Base-by-base conservation (phyloP, 2,797 vertebrate species). In the Sebastes oblongus region DNA sequence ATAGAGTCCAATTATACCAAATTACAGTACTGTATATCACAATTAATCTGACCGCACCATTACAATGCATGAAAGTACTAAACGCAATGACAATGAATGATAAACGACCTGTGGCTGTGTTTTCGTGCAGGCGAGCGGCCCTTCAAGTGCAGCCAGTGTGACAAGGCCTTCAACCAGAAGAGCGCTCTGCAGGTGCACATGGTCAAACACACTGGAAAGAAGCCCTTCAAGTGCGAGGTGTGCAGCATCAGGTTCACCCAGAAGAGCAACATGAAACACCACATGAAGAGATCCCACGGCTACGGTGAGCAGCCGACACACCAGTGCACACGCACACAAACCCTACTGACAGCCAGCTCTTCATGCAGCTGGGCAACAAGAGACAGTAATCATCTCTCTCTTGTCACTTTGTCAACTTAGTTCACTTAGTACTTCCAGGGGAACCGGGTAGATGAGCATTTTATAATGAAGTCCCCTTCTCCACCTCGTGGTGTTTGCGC, bases 201-300 rank as follows among this genome's bases (percentile, higher is more conserved):
- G 94, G 98, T 99, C 93, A 99, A 99, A 88, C 98, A 99, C 94
- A 99, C 98, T 0, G 98, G 98, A 8, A 98, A 99, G 94, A 97
- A 98, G 92, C 98, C 98, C 52, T 98, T 99, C 83, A 97, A 97
- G 87, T 99, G 98, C n/a, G 96, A 97, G 88, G 96, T 97, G 87
- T 99, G 98, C 84, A 96, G 94, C 86, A 98, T 99, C 96, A 95
- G 97, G 65, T 99, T 99, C 94, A 98, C 98, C 0, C 98, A 99
- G 96, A 99, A 99, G 93, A 99, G 98, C 97, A 99, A 99, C 96
- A 99, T 99, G 98, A 99, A 98, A 46, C 96, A 99, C 68, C 98
- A 99, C 83, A 97, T 99, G 98, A 98, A 97, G 91, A 95, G 98
- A 32, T 96, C 98, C 2, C 98, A 99, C 30, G 95, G 96, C 89